phyloP scores from a whole-genome alignment of 2,797 vertebrate genomes.

The Gadopsis marmoratus region DNA sequence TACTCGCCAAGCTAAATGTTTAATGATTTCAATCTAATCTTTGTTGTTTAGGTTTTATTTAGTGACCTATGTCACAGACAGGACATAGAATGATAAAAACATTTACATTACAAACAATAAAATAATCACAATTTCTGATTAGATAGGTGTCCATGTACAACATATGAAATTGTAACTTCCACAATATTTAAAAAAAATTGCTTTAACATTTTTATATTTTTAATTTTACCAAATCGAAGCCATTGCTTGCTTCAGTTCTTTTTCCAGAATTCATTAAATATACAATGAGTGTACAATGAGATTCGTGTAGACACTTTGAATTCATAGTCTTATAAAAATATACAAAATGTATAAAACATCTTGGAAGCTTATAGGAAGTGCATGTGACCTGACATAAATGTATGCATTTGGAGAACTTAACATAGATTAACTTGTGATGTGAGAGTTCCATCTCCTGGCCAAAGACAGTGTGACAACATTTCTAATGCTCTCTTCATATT shows the following conservation, averaged over 20 bases:
- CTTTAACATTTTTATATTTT: neutral
- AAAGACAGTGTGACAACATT: conserved; percentile 42
- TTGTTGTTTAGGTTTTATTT: neutral
- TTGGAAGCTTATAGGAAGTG: conserved; percentile 3
- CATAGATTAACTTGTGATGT: conserved; percentile 40
- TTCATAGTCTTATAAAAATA: neutral
- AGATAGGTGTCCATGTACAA: neutral
- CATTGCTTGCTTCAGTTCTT: neutral
- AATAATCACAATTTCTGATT: neutral
- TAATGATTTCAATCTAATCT: neutral
- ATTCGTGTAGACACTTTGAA: conserved; percentile 1
- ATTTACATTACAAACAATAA: neutral
- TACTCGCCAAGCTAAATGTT: neutral
- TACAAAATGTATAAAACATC: neutral
- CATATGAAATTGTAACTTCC: neutral
- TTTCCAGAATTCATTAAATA: neutral
- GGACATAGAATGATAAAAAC: neutral
- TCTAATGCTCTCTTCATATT: neutral
- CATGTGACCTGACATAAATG: conserved; percentile 10
- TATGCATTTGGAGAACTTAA: conserved; percentile 17
- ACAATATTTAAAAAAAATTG: neutral
- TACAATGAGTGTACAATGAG: neutral
- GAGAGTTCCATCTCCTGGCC: conserved; percentile 78
- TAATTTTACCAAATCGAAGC: neutral
- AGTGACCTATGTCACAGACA: neutral